Evolutionary conservation across 35 echinoderm and acorn worm species (phyloP).

Genomic region (Lytechinus pictus): DNA sequence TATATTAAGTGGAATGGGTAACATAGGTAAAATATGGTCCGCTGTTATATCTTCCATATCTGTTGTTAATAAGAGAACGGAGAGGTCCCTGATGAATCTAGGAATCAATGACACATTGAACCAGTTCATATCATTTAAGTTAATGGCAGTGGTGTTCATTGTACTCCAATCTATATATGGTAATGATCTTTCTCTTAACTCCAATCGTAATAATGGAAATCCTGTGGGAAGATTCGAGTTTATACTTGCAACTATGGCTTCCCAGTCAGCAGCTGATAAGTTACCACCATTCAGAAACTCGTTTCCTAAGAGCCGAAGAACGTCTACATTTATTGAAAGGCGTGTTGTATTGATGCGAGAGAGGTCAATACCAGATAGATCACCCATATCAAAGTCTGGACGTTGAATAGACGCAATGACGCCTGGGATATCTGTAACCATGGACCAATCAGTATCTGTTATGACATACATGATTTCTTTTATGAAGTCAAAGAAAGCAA

Average conservation of each 20-base stretch:
- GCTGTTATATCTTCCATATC: background rate
- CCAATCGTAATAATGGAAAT: background rate
- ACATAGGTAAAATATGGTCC: background rate
- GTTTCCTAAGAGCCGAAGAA: background rate
- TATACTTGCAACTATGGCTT: background rate
- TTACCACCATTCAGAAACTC: background rate
- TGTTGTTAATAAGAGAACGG: background rate
- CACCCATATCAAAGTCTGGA: background rate
- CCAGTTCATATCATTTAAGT: background rate
- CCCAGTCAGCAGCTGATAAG: background rate
- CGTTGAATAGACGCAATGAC: background rate
- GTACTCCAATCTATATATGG: background rate
- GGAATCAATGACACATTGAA: background rate
- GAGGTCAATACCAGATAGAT: background rate
- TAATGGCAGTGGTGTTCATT: background rate
- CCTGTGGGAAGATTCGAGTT: constrained; percentile 2
- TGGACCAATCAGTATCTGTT: background rate
- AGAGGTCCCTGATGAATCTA: background rate
- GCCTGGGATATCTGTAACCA: background rate
- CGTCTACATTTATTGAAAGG: background rate
- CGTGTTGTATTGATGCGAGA: background rate
- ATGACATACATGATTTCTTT: background rate
- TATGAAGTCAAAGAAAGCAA: background rate
- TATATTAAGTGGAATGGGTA: background rate
- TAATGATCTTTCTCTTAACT: background rate